phyloP scores from a whole-genome alignment of 2,888 invertebrate species.

The Microdon myrmicae region DNA sequence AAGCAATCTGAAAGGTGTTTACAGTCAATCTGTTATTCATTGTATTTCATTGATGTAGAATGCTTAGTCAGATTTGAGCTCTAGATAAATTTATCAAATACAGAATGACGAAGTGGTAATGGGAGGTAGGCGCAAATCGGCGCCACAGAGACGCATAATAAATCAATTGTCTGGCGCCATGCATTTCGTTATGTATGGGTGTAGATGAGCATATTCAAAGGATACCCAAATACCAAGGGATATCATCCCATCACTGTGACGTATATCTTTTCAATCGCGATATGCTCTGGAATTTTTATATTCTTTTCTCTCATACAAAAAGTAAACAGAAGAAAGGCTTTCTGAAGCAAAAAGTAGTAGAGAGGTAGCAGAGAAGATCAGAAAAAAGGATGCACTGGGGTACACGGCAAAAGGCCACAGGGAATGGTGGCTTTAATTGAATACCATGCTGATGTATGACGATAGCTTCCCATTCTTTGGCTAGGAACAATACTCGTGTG shows the following conservation, averaged over 20 bases:
- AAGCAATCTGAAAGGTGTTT: conserved; percentile 34
- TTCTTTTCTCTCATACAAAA: conserved; percentile 15
- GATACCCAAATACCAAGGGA: conserved; percentile 40
- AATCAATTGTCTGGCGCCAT: conserved; percentile 49
- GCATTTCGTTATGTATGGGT: neutral
- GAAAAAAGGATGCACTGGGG: conserved; percentile 9
- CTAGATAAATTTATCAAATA: conserved; percentile 29
- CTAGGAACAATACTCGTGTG: conserved; percentile 24
- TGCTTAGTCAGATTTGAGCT: conserved; percentile 16
- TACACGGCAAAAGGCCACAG: conserved; percentile 14
- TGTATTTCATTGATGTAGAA: neutral
- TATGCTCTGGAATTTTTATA: neutral
- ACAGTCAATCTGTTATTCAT: neutral
- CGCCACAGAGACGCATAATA: conserved; percentile 52
- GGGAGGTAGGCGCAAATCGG: conserved; percentile 35
- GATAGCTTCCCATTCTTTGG: conserved; percentile 14
- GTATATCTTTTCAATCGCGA: conserved; percentile 31
- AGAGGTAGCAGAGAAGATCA: conserved; percentile 8
- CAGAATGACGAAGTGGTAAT: conserved; percentile 16
- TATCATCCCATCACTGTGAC: conserved; percentile 24
- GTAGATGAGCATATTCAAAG: conserved; percentile 22
- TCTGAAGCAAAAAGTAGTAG: too few relatives aligned
- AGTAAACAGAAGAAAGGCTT: conserved; percentile 45
- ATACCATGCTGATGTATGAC: conserved; percentile 18
- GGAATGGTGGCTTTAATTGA: conserved; percentile 27